phyloP scores from a whole-genome alignment of 2,113 vertebrate genomes.

The Amazona vittata region DNA sequence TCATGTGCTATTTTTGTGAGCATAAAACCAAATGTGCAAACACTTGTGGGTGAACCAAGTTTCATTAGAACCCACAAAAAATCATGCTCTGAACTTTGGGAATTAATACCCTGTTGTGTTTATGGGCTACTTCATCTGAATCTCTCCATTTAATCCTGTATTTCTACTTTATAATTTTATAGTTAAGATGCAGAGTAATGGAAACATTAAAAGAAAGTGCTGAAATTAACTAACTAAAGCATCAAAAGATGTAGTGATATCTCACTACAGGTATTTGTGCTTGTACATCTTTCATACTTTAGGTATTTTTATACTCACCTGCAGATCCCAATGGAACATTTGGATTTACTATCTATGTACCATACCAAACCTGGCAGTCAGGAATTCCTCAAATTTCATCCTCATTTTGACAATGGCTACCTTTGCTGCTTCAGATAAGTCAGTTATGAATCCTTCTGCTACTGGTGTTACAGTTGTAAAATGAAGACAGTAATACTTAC shows the following conservation, averaged over 20 bases:
- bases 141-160: not conserved
- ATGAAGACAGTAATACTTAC: not conserved
- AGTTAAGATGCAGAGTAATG: not conserved
- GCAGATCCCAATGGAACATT: not conserved
- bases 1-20: conserved; percentile 7
- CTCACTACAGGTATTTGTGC: not conserved
- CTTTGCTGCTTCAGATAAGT: not conserved
- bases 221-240: not conserved
- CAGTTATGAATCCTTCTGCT: not conserved
- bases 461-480: not conserved
- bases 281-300: not conserved
- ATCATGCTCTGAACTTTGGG: not conserved
- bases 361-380: not conserved
- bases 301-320: not conserved
- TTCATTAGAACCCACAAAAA: conserved; percentile 25
- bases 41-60: not conserved
- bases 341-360: not conserved
- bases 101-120: not conserved
- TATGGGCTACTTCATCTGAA: not conserved
- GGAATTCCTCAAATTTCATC: not conserved
- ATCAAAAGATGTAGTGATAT: not conserved
- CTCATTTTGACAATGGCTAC: not conserved
- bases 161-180: not conserved
- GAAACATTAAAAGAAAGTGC: not conserved
- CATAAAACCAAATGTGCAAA: conserved; percentile 45